A percentile compares a stretch with the other conserved stretches of the same genome.
phyloP scores from a whole-genome alignment of 2,113 vertebrate species.

The Mesocricetus auratus region DNA sequence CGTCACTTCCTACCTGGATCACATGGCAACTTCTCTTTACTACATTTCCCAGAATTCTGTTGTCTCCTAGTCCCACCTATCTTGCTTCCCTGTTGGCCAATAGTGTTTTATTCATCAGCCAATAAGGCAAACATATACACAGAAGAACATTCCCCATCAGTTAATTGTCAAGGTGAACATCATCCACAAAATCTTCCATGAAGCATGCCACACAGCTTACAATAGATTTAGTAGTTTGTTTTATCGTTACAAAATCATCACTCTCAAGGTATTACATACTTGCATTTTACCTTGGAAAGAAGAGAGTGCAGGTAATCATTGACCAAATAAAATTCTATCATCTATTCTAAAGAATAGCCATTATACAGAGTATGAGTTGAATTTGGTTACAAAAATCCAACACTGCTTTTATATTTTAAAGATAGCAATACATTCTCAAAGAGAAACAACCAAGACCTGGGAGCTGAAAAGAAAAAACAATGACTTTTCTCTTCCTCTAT shows the following conservation, averaged over 20 bases:
- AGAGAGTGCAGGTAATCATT: neutral
- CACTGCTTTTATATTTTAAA: neutral
- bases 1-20: too few relatives aligned
- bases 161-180: neutral
- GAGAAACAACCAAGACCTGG: neutral
- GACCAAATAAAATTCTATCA: neutral
- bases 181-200: neutral
- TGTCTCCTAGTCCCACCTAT: too few relatives aligned
- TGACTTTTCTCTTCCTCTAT: neutral
- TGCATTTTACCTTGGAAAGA: neutral
- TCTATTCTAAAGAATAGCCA: slow-evolving; percentile 12
- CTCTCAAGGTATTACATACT: neutral
- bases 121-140: too few relatives aligned
- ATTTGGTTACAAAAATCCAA: neutral
- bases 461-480: slow-evolving; percentile 1
- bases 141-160: too few relatives aligned
- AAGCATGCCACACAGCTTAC: neutral
- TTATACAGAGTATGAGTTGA: neutral
- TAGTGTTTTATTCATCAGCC: too few relatives aligned
- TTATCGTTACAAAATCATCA: neutral
- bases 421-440: neutral
- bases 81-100: too few relatives aligned
- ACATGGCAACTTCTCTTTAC: too few relatives aligned
- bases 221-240: neutral
- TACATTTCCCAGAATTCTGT: too few relatives aligned